These are phyloP conservation scores for Galaxias olidus DNA, from an alignment of 2,797 vertebrate species.

Conservation along the genomic window DNA sequence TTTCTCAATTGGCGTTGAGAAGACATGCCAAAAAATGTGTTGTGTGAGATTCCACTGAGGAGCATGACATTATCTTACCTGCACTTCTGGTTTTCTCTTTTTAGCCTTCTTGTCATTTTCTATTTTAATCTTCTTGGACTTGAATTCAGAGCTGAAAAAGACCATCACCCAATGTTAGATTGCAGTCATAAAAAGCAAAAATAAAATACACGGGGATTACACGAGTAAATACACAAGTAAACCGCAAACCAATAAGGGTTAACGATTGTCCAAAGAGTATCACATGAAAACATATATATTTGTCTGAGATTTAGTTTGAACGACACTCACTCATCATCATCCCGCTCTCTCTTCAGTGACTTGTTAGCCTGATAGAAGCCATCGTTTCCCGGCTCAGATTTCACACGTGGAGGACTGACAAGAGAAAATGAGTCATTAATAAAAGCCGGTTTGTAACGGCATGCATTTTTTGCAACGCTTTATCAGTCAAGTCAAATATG, in stretches of 20 bases:
- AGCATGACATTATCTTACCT: conserved; percentile 69
- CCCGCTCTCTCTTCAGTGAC: conserved; percentile 87
- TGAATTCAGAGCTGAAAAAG: conserved; percentile 85
- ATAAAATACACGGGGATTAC: too few relatives aligned
- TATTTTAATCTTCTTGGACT: conserved; percentile 92
- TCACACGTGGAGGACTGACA: conserved; percentile 85
- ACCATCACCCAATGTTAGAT: too few relatives aligned
- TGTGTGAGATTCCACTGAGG: background rate
- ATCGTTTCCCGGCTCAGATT: conserved; percentile 89
- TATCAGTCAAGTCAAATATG: background rate
- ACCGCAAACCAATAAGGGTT: too few relatives aligned
- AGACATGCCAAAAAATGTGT: background rate
- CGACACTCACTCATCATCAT: conserved; percentile 88
- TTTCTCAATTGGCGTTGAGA: background rate
- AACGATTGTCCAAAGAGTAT: background rate
- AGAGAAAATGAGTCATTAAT: background rate
- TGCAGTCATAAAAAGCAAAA: too few relatives aligned
- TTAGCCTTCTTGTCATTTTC: conserved; percentile 94
- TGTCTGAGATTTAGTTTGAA: background rate
- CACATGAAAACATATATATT: background rate
- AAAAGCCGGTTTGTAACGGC: background rate
- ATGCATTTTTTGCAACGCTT: too few relatives aligned
- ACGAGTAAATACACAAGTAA: too few relatives aligned
- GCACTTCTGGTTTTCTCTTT: conserved; percentile 89
- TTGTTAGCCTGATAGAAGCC: conserved; percentile 83